These are phyloP conservation scores for Hymenopus coronatus DNA, from an alignment of 2,888 invertebrate genomes.

Conservation along the genomic window DNA sequence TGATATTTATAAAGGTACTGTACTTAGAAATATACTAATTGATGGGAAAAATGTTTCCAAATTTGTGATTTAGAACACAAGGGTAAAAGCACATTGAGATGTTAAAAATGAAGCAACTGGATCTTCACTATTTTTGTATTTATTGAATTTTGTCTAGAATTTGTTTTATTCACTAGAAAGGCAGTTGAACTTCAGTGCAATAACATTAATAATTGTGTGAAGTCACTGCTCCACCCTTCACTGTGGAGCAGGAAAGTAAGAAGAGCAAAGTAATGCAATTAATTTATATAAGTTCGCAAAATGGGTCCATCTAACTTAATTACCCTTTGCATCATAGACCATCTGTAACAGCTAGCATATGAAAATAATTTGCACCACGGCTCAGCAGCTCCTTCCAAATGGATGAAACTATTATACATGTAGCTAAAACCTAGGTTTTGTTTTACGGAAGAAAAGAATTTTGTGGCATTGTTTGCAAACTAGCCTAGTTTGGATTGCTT, in stretches of 20 bases:
- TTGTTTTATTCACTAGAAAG: neutral
- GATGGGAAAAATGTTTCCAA: neutral
- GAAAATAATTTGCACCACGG: too few species aligned
- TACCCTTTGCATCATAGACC: too few species aligned
- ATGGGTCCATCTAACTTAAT: neutral
- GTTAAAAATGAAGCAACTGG: neutral
- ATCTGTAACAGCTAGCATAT: too few species aligned
- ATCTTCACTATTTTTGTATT: neutral
- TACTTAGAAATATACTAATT: neutral
- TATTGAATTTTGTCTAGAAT: neutral
- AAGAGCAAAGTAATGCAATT: neutral
- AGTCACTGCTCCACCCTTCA: neutral
- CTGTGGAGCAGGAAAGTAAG: neutral
- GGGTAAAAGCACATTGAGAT: neutral
- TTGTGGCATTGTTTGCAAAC: too few species aligned
- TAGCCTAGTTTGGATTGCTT: too few species aligned
- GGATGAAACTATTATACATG: too few species aligned
- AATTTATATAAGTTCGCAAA: neutral
- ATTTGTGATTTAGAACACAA: neutral
- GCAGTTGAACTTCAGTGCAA: neutral
- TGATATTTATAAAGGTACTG: neutral
- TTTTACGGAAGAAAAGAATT: too few species aligned
- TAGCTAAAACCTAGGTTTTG: too few species aligned
- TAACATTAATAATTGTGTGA: neutral
- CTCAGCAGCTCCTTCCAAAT: too few species aligned